Conservation (phyloP, 2,888 invertebrate species). For the Gymnocheta viridis region DNA sequence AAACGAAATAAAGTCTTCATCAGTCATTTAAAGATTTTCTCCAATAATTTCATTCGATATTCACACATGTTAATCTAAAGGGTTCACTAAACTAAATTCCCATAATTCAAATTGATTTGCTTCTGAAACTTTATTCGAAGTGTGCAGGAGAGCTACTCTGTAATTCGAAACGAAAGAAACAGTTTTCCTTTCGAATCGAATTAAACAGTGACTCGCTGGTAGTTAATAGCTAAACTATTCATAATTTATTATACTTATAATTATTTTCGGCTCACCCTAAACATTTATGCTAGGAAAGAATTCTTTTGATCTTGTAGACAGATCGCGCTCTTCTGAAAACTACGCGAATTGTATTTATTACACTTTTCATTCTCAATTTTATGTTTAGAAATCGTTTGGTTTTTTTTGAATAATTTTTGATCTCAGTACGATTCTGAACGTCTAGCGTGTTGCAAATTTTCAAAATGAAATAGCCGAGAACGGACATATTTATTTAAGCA, state of each 20-base stretch:
- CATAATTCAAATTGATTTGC: too few relatives aligned
- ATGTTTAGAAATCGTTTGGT: slow-evolving; percentile 28
- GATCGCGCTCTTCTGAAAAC: slow-evolving; percentile 31
- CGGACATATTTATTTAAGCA: slow-evolving; percentile 17
- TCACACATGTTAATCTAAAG: slow-evolving; percentile 7
- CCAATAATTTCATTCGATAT: slow-evolving; percentile 40
- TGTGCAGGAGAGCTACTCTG: neutral
- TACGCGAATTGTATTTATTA: slow-evolving; percentile 6
- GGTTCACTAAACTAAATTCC: neutral
- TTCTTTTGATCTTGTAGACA: slow-evolving; percentile 32
- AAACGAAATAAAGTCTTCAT: neutral
- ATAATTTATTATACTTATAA: too few relatives aligned
- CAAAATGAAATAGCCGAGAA: slow-evolving; percentile 14
- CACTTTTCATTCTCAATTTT: slow-evolving; percentile 27
- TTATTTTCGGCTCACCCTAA: neutral
- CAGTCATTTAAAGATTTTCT: slow-evolving; percentile 51
- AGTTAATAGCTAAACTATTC: too few relatives aligned
- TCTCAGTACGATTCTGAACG: slow-evolving; percentile 68
- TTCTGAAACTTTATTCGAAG: neutral
- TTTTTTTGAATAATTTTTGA: slow-evolving; percentile 51
- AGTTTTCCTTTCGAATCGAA: neutral
- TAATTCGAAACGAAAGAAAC: neutral
- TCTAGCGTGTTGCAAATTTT: slow-evolving; percentile 64
- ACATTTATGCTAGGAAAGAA: slow-evolving; percentile 20
- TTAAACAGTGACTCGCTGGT: neutral